Evolutionary conservation across 2,888 invertebrate genomes (phyloP).

Genomic region (Phorcus lineatus): DNA sequence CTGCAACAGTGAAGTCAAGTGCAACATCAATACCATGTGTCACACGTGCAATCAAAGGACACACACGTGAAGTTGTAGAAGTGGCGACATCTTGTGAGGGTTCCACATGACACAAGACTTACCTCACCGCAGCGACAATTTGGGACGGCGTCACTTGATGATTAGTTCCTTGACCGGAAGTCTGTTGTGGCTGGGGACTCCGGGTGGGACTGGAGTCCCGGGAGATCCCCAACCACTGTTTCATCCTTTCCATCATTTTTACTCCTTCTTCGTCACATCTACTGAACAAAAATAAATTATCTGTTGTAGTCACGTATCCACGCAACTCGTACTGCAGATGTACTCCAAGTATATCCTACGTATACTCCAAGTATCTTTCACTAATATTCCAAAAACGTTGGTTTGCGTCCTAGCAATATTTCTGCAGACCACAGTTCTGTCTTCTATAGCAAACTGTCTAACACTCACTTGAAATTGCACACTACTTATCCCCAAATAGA

Average conservation of each 20-base stretch:
- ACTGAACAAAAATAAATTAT: too few relatives aligned
- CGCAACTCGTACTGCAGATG: too few relatives aligned
- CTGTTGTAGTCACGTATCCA: too few relatives aligned
- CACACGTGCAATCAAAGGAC: neutral
- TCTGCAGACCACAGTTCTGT: too few relatives aligned
- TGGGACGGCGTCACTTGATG: neutral
- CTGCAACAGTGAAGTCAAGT: neutral
- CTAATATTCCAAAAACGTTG: too few relatives aligned
- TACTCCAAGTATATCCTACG: too few relatives aligned
- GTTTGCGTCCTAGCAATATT: too few relatives aligned
- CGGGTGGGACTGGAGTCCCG: neutral
- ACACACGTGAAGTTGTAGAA: neutral
- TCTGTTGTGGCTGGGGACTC: neutral
- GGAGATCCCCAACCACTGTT: slow-evolving; percentile 13
- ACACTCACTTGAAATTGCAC: too few relatives aligned
- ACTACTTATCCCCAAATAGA: too few relatives aligned
- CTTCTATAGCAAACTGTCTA: too few relatives aligned
- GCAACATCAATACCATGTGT: neutral
- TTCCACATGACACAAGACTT: neutral
- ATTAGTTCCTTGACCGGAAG: neutral
- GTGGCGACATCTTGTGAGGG: neutral
- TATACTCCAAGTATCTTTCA: too few relatives aligned
- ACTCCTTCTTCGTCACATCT: too few relatives aligned
- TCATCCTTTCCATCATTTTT: slow-evolving; percentile 12
- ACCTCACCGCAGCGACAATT: neutral